Evolutionary conservation across 1,140 invertebrate species (phyloP), one percentile per base, ranked within the genome.

Genomic region (Teleogryllus occipitalis): DNA sequence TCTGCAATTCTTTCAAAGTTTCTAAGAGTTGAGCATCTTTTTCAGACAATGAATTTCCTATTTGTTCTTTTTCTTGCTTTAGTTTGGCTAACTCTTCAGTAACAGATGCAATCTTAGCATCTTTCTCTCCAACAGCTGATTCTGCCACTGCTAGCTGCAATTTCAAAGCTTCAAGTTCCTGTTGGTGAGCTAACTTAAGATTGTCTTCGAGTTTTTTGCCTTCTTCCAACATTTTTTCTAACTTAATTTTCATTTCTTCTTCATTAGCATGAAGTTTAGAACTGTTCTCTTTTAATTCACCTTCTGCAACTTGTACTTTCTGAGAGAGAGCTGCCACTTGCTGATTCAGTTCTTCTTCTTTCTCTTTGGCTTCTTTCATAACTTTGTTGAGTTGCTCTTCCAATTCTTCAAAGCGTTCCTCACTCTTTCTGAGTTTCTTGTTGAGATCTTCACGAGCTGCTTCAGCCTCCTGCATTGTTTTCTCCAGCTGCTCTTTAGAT

Each of bases 251-350:
- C 22, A 48, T 86, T 80, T 83, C 81, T 49, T 77, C 76, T 48
- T 47, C 46, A 5, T 77, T 83, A 82, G 87, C 86, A 77, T 87
- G 85, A 8, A 87, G 85, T 81, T 89, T 87, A 80, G 87, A 87
- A 49, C 86, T 86, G 79, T 82, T 89, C 86, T 75, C 85, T 82
- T 83, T 77, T 48, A 47, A n/a, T 76, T 79, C 46, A 27, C 84
- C 82, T 8, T 78, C 46, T 8, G 22, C 76, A 15, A 18, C 18
- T 65, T 18, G 10, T 76, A 46, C 21, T 74, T 77, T 54, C 22
- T 39, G 27, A n/a, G 8, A 48, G 14, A 18, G 12, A 49, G 22
- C 39, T 47, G 47, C 22, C 46, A 75, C 49, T 80, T 80, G 39
- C 47, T 80, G 75, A 65, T n/a, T n/a, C 22, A 77, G 46, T 48